Base-by-base conservation (phyloP, 2,113 vertebrate species). In the Tachuris rubrigastra region DNA sequence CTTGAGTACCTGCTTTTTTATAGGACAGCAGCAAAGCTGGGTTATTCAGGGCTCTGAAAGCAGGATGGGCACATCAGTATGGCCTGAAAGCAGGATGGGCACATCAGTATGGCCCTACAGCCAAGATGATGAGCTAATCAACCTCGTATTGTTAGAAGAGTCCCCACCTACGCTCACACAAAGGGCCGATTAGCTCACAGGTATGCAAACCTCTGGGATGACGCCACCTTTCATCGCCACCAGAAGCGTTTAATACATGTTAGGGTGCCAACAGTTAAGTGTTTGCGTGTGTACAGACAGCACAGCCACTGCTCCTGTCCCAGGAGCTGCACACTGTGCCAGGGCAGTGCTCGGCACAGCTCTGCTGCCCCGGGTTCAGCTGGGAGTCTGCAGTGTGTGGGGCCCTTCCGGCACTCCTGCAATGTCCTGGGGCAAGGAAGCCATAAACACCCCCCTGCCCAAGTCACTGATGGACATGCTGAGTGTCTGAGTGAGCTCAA, bases 201-300 rank as follows among this genome's bases (percentile, higher is more conserved):
- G 83, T 84, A 88, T 90, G 85, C 87, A 97, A 94, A 96, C 86
- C 83, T 80, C 95, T 96, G 95, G 96, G 95, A 96, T 90, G 96
- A 91, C 96, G 94, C 94, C 94, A 89, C 82, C 96, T 80, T 95
- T 96, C 95, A 96, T 93, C 91, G 5, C 71, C 85, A 93, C 86
- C 84, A 95, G 73, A 82, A 79, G 50, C 44, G 75, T 81, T 96
- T 97, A 75, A 89, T 85, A 25, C 14, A 90, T 10, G 47, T 71
- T 33, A 85, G 60, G 66, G 31, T 95, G 93, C 94, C 94, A 93
- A 55, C 72, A 85, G 77, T 66, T 91, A 93, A 95, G 81, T 52
- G 47, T 73, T 89, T 68, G 80, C 86, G 71, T 58, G 88, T 66
- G 74, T n/a, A 59, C 39, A 46, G 12, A 47, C 41, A 92, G 49